These are phyloP conservation scores for Calcarius lapponicus DNA, from an alignment of 2,797 vertebrate genomes.

Conservation along the genomic window DNA sequence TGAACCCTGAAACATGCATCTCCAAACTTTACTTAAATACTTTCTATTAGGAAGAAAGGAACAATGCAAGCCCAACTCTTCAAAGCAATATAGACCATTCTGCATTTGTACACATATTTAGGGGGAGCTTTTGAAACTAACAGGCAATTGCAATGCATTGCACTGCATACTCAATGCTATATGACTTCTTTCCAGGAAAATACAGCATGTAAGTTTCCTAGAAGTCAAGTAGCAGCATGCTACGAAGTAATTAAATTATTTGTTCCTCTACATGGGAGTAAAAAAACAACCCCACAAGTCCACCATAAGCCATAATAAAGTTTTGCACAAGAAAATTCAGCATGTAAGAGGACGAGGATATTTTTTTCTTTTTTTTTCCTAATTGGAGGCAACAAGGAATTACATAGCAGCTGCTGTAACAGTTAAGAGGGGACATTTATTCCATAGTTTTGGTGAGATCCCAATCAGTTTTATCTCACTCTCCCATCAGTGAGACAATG, in stretches of 20 bases:
- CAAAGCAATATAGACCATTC: neutral
- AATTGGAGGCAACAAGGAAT: neutral
- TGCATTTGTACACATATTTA: neutral
- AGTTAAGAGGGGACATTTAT: neutral
- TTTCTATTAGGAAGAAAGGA: neutral
- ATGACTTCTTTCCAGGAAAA: neutral
- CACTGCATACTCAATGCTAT: neutral
- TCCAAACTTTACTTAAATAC: neutral
- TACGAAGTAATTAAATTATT: neutral
- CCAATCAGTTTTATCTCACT: neutral
- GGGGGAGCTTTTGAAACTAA: neutral
- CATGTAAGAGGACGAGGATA: fast-evolving
- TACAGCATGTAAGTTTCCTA: neutral
- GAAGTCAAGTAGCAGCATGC: neutral
- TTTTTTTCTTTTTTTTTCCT: neutral
- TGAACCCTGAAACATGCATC: neutral
- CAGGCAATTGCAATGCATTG: neutral
- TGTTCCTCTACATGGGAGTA: neutral
- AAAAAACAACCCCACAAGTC: neutral
- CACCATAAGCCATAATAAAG: neutral
- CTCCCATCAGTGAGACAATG: neutral
- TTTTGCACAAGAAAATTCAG: neutral
- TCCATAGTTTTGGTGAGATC: neutral
- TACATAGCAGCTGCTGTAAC: neutral
- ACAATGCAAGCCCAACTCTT: neutral